A percentile compares a stretch with the other conserved stretches of the same genome.
Evolutionary conservation across 2,888 invertebrate genomes (phyloP).

Genomic region (Scaptomyza tumidula): DNA sequence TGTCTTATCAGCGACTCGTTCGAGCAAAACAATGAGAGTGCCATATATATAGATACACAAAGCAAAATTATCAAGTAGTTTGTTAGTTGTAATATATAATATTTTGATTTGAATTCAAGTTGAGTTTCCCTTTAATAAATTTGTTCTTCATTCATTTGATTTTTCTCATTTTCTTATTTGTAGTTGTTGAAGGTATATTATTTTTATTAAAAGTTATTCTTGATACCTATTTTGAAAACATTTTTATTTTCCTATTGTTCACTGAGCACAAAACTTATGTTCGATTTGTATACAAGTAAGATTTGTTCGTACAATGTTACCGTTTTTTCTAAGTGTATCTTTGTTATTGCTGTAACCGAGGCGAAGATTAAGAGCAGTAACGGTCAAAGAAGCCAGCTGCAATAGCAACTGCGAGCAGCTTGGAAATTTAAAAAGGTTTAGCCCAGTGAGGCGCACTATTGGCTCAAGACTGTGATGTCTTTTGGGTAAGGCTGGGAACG

Average conservation of each 20-base stretch:
- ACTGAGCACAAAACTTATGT: too few relatives aligned
- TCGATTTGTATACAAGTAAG: too few relatives aligned
- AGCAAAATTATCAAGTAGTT: background rate
- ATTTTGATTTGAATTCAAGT: too few relatives aligned
- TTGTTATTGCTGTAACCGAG: background rate
- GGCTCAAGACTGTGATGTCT: conserved; percentile 1
- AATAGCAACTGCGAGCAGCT: conserved; percentile 19
- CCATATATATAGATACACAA: background rate
- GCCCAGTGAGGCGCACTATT: conserved; percentile 16
- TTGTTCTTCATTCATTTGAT: too few relatives aligned
- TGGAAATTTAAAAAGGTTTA: conserved; percentile 39
- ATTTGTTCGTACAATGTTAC: too few relatives aligned
- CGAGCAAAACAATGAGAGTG: conserved; percentile 38
- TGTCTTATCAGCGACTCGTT: conserved; percentile 45
- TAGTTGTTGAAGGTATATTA: too few relatives aligned
- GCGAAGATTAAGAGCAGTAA: background rate
- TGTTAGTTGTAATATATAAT: too few relatives aligned
- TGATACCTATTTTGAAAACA: too few relatives aligned
- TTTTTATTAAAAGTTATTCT: too few relatives aligned
- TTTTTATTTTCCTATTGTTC: too few relatives aligned
- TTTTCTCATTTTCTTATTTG: too few relatives aligned
- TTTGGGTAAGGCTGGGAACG: background rate
- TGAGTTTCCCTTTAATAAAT: too few relatives aligned
- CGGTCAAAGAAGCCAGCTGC: conserved; percentile 1
- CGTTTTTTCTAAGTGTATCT: background rate